Conservation (phyloP, 2,888 invertebrate genomes). For the Drosophila merina region DNA sequence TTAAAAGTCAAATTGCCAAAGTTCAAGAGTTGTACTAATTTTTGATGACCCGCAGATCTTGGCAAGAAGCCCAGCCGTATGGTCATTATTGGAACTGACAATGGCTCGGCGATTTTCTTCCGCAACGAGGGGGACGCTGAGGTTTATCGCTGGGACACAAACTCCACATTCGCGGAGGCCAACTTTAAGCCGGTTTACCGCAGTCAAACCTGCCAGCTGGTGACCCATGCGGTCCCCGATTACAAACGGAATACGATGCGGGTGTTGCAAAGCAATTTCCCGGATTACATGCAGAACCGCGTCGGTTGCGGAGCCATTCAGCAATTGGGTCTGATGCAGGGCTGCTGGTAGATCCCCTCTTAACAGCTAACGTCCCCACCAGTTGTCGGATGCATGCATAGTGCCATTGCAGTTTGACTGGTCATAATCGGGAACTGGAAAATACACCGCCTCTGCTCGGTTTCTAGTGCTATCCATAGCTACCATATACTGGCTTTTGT, state of each 20-base stretch:
- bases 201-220: conserved; percentile 85
- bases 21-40: background rate
- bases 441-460: background rate
- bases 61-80: conserved; percentile 86
- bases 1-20: background rate
- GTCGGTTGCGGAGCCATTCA: conserved; percentile 87
- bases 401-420: conserved; percentile 14
- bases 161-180: conserved; percentile 82
- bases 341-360: conserved; percentile 73
- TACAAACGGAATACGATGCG: conserved; percentile 86
- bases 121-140: conserved; percentile 86
- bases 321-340: conserved; percentile 84
- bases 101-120: conserved; percentile 86
- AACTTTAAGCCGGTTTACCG: conserved; percentile 86
- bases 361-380: conserved; percentile 10
- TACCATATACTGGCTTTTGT: conserved; percentile 41
- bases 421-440: conserved; percentile 27
- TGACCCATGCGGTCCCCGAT: conserved; percentile 87
- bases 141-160: conserved; percentile 87
- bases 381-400: conserved; percentile 1
- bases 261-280: conserved; percentile 87
- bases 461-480: background rate
- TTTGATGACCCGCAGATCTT: conserved; percentile 82
- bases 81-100: conserved; percentile 87
- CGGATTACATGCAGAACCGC: conserved; percentile 86